Evolutionary conservation across 2,797 vertebrate species (phyloP), one percentile per base, ranked within the genome.

Genomic region (Ptychobarbus kaznakovi): DNA sequence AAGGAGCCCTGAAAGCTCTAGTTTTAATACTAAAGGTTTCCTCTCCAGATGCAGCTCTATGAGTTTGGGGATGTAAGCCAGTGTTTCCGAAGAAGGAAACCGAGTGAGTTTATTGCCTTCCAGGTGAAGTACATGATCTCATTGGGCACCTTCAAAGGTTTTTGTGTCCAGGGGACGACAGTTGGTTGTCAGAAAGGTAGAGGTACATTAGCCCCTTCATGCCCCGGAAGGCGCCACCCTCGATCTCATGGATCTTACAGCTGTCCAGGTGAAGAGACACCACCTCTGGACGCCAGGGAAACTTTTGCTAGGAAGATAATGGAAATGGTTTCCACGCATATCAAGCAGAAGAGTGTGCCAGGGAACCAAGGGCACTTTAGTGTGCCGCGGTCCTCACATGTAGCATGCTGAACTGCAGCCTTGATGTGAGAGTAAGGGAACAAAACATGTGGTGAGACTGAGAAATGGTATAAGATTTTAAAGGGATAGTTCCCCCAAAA

Each of bases 221-320:
- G 1, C 96, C 96, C 0, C 9, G 88, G 87, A 99, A 94, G 0
- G 96, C 96, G 0, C 94, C 92, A 0, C 90, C 89, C n/a, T 93
- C 93, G 1, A 99, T 91, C 2, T 58, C 89, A 0, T 86, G 70
- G 56, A 98, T 95, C 88, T 91, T 86, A n/a, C 97, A 98, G 86
- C 89, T 79, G 87, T 98, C 97, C 86, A 99, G 91, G 79, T 98
- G 96, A 56, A 99, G 96, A 0, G 97, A 99, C 49, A 96, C 90
- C 15, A 97, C 93, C 18, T 90, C 89, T 86, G 91, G 89, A 95
- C 76, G 75, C 94, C 92, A 0, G 90, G 92, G 87, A 99, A 99
- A 86, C 96, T 94, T 0, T 87, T 94, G 0, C 90, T 78, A 0
- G 95, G 94, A 69, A 99, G 91, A 6, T 84, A 84, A 53, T 93